A percentile compares a stretch with the other conserved stretches of the same genome.
Evolutionary conservation across 2,113 vertebrate species (phyloP).

Genomic region (Grammomys dolichurus): DNA sequence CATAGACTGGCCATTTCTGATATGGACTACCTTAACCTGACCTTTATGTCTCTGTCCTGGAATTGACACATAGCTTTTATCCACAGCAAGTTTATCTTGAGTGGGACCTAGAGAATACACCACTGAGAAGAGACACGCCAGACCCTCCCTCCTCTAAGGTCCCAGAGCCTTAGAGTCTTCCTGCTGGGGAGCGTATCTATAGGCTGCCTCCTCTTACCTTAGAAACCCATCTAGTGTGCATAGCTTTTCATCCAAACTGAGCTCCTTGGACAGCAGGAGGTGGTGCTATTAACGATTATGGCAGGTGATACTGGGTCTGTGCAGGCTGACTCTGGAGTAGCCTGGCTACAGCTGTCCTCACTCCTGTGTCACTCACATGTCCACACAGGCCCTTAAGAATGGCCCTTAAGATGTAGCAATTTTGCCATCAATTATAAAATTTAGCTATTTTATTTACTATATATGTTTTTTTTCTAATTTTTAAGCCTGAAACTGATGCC

Average conservation of each 20-base stretch:
- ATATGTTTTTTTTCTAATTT: background rate
- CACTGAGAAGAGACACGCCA: background rate
- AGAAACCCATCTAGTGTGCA: background rate
- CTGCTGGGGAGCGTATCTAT: background rate
- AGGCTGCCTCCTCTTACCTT: background rate
- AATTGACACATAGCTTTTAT: background rate
- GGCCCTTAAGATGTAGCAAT: background rate
- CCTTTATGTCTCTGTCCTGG: background rate
- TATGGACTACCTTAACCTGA: background rate
- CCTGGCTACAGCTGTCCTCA: background rate
- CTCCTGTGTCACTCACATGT: background rate
- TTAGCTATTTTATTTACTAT: background rate
- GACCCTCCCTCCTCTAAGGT: background rate
- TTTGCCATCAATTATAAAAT: background rate
- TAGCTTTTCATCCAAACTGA: conserved; percentile 8
- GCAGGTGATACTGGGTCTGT: background rate
- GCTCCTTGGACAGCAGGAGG: conserved; percentile 1
- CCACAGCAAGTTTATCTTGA: background rate
- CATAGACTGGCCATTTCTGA: background rate
- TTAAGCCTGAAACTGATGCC: background rate
- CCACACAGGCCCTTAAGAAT: background rate
- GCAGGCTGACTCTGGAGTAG: background rate
- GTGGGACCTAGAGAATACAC: background rate
- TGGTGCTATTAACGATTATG: background rate
- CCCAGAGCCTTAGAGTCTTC: background rate